Evolutionary conservation across 2,888 invertebrate species (phyloP), one percentile per base, ranked within the genome.

Genomic region (Microctonus brassicae): DNA sequence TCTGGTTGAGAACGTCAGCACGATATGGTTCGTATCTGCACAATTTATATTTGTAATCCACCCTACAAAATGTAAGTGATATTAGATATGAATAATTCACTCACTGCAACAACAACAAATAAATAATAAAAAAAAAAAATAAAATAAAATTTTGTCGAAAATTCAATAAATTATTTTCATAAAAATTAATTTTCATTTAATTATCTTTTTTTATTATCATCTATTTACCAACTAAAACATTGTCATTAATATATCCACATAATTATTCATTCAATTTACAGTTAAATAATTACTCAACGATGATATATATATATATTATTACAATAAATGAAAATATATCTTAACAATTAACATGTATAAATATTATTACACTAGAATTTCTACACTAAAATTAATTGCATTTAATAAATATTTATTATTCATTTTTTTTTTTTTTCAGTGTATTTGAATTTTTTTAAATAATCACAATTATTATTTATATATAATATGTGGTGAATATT

Each of bases 81-180:
- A 39, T 39, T 11, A n/a, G 13, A 4, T n/a, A 5, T 39, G 13
- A 4, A 39, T n/a, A 39, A 39, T n/a, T 39, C 39, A 39, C 39
- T 13, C n/a, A 4, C 11, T 3, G n/a, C n/a, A n/a, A 11, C 11
- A 4, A 39, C 13, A 13, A 3, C 13, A 13, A n/a, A 2, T 4
- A 4, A n/a, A n/a, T 13, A n/a, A 13, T 2, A 39, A 13, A 0
- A 39, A n/a, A 13, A 0, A 4, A n/a, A n/a, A 3, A n/a, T n/a
- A 39, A 39, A 29, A 33, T 36, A 52, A 73, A 64, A 47, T 34
- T 17, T 33, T n/a, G 13, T 24, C 66, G n/a, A n/a, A 39, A 39
- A 39, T n/a, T 39, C 1, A 39, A 39, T 36, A 36, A 39, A 13
- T n/a, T 39, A 39, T 11, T 3, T 4, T n/a, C 6, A 2, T 0